phyloP scores from a whole-genome alignment of 2,888 invertebrate species.

The Smittia aterrima region DNA sequence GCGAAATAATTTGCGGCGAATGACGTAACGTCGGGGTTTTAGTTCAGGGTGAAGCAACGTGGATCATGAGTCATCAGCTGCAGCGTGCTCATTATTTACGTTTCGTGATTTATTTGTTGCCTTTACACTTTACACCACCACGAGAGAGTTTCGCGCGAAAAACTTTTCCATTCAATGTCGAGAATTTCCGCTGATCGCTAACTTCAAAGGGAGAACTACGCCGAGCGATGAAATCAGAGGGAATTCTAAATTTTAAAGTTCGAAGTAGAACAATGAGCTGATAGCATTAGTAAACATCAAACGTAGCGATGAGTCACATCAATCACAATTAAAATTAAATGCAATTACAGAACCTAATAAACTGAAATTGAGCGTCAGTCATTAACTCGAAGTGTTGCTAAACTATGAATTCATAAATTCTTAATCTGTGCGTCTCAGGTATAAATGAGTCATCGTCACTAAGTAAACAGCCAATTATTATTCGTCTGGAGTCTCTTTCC shows the following conservation, averaged over 20 bases:
- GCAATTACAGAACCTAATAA: background rate
- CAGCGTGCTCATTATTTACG: slow-evolving; percentile 8
- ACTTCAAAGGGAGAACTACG: background rate
- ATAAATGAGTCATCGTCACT: background rate
- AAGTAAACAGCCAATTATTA: background rate
- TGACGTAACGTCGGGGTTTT: background rate
- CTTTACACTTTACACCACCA: no score
- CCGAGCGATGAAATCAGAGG: background rate
- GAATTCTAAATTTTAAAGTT: background rate
- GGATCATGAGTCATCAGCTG: background rate
- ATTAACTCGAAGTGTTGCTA: no score
- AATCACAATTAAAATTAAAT: background rate
- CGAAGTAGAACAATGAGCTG: background rate
- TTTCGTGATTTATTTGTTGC: background rate
- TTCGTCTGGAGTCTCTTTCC: background rate
- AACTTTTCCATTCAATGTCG: background rate
- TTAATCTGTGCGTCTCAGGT: background rate
- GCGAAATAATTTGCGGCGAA: background rate
- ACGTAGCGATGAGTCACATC: background rate
- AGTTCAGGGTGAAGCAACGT: background rate
- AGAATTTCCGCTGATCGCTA: background rate
- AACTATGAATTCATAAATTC: background rate
- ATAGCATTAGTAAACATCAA: background rate
- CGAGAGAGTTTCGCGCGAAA: background rate
- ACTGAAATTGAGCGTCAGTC: background rate